Evolutionary conservation across 2,113 vertebrate species (phyloP).

Genomic region (Pelecanus crispus): DNA sequence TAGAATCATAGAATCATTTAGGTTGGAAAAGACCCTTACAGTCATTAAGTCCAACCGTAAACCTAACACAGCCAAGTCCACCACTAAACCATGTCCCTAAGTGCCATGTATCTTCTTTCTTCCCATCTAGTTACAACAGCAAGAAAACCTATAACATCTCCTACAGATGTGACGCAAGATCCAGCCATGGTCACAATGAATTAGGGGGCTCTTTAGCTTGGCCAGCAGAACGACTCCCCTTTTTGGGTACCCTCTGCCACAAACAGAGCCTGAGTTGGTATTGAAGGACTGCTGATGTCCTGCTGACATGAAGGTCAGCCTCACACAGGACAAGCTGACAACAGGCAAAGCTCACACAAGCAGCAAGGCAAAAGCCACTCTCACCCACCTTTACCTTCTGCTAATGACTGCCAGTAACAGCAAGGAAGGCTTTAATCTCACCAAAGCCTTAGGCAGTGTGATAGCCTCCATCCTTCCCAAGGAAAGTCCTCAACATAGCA

Average conservation of each 20-base stretch:
- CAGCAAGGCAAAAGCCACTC: not conserved
- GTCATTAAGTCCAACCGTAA: not conserved
- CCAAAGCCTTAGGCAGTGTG: not conserved
- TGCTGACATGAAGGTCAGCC: not conserved
- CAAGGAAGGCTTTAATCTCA: not conserved
- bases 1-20: not conserved
- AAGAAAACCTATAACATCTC: not conserved
- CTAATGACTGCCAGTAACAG: not conserved
- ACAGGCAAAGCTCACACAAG: not conserved
- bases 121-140: not conserved
- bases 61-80: not conserved
- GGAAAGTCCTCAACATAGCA: not conserved
- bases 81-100: not conserved
- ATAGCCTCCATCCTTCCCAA: not conserved
- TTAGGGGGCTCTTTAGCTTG: not conserved
- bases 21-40: not conserved
- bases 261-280: not conserved
- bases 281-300: not conserved
- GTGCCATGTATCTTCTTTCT: not conserved
- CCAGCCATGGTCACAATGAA: not conserved
- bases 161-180: accelerated
- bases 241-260: not conserved
- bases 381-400: not conserved
- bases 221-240: not conserved
- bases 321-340: not conserved